Evolutionary conservation across 2,113 vertebrate genomes (phyloP).

Genomic region (Azemiops feae): DNA sequence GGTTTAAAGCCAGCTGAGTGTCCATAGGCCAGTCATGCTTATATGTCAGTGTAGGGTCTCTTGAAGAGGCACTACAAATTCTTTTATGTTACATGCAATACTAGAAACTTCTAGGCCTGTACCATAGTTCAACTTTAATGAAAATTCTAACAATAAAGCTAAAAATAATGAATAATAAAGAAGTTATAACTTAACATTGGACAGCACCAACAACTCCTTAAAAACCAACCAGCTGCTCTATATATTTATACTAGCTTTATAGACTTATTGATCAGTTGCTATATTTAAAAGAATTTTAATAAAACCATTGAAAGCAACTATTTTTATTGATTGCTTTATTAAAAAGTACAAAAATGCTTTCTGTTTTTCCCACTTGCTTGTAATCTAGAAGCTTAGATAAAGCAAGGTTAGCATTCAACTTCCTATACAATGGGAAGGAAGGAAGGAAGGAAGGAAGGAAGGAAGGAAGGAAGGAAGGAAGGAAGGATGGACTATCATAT

Average conservation of each 20-base stretch:
- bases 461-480: too few relatives aligned
- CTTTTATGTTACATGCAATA: too few relatives aligned
- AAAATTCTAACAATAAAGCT: neutral
- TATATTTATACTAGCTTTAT: constrained; percentile 50
- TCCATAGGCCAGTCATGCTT: too few relatives aligned
- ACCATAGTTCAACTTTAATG: neutral
- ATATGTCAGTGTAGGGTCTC: too few relatives aligned
- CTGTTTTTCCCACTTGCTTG: neutral
- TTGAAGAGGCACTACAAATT: too few relatives aligned
- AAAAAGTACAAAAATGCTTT: constrained; percentile 35
- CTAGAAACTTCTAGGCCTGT: neutral
- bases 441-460: too few relatives aligned
- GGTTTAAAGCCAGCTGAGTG: too few relatives aligned
- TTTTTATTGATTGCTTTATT: constrained; percentile 58
- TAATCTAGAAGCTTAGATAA: constrained; percentile 22
- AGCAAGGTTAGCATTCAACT: neutral
- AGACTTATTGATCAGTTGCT: constrained; percentile 52
- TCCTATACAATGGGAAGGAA: neutral
- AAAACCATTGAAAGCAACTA: constrained; percentile 63
- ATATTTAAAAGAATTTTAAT: constrained; percentile 64
- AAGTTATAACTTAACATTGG: constrained; percentile 16
- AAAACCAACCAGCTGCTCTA: constrained; percentile 48
- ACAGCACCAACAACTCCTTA: constrained; percentile 20
- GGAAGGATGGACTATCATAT: too few relatives aligned
- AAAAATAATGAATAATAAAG: constrained; percentile 9